Evolutionary conservation across 1,140 invertebrate genomes (phyloP), one percentile per base, ranked within the genome.

Genomic region (Probaryconus sp.): DNA sequence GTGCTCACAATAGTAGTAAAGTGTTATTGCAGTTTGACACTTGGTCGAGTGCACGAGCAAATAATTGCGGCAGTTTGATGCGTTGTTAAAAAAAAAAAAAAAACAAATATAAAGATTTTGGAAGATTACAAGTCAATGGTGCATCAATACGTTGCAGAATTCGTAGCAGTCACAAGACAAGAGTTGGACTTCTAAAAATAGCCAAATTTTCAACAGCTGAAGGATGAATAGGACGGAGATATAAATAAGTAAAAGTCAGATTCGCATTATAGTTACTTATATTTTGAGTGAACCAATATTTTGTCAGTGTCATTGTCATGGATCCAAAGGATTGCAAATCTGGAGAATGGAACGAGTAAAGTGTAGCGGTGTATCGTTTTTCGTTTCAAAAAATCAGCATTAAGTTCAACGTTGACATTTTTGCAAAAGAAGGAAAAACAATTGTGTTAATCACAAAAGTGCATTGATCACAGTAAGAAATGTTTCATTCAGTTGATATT

Each of bases 151-250:
- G n/a, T n/a, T 21, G 5, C 18, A 26, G 21, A 18, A 20, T 38
- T 63, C 51, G 56, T 17, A 42, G 37, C 64, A 50, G 38, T 77
- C 73, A 72, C 75, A 63, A 76, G 58, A 61, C 16, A 20, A 55
- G 51, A 77, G 37, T 77, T 67, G 67, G 48, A 17, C 47, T 33
- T 69, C 80, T 85, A 86, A 78, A 84, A 85, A 86, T 85, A 74
- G 17, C 14, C 10, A 11, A 76, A 73, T 79, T 71, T 38, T 42
- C 65, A 55, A 77, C 79, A 40, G 76, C 18, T 81, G 82, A 87
- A 87, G 83, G 81, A 82, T 83, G 79, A 83, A 81, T 84, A 79
- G 79, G 77, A 79, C 80, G 77, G 68, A 77, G 79, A 81, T 84
- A 85, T 82, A 85, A 84, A 86, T 85, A 86, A 84, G 70, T 70